These are phyloP conservation scores for Cydia amplana DNA, from an alignment of 1,140 invertebrate species.

Conservation along the genomic window DNA sequence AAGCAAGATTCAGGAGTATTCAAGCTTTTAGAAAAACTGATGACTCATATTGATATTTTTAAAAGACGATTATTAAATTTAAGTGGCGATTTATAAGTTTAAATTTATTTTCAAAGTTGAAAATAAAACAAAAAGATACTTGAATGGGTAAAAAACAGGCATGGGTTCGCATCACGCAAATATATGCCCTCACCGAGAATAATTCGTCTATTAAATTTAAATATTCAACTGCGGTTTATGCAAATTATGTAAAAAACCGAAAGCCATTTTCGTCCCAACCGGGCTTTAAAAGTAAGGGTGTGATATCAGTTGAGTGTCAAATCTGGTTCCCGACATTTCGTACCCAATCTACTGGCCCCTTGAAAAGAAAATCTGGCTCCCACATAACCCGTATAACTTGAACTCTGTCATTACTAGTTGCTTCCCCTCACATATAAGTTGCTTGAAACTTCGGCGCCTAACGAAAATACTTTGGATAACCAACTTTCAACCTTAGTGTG, in stretches of 20 bases:
- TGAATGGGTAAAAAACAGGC: too few species aligned
- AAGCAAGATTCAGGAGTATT: too few species aligned
- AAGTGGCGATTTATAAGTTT: too few species aligned
- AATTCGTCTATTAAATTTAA: neutral
- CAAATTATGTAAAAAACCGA: constrained; percentile 52
- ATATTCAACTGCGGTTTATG: constrained; percentile 31
- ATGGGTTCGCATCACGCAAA: too few species aligned
- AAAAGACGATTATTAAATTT: too few species aligned
- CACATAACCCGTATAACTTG: constrained; percentile 36
- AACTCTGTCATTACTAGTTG: constrained; percentile 5
- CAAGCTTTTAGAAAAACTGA: too few species aligned
- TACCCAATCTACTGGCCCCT: constrained; percentile 50
- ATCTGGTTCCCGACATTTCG: constrained; percentile 56
- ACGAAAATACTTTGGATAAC: neutral
- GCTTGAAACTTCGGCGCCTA: neutral
- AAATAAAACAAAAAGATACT: too few species aligned
- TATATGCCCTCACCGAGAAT: neutral
- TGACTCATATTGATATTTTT: too few species aligned
- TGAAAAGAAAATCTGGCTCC: constrained; percentile 47
- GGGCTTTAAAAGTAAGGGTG: constrained; percentile 44
- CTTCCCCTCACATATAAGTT: neutral
- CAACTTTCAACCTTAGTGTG: neutral
- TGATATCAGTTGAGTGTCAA: constrained; percentile 54
- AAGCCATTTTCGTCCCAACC: constrained; percentile 50
- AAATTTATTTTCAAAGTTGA: too few species aligned